These are phyloP conservation scores for Gerris lacustris DNA, from an alignment of 2,888 invertebrate genomes.

Conservation along the genomic window DNA sequence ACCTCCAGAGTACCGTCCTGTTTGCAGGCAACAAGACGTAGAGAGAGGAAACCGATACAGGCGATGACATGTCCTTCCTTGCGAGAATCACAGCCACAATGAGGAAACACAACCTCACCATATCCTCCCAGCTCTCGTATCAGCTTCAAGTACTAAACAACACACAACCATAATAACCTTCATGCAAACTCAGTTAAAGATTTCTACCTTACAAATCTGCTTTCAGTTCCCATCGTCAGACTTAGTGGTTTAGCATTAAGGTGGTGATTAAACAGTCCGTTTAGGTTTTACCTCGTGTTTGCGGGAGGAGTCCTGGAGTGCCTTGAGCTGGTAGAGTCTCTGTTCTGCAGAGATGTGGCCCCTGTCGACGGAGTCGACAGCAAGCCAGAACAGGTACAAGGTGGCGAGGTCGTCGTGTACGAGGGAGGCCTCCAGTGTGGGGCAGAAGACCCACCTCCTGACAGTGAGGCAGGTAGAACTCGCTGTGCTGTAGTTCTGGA, in stretches of 20 bases:
- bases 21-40: conserved; percentile 71
- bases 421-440: conserved; percentile 53
- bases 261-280: too few relatives aligned
- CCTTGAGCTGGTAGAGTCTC: conserved; percentile 89
- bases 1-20: conserved; percentile 65
- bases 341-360: conserved; percentile 83
- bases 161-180: conserved; percentile 13
- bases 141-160: conserved; percentile 57
- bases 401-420: conserved; percentile 59
- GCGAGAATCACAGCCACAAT: conserved; percentile 80
- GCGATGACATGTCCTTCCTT: conserved; percentile 77
- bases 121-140: conserved; percentile 83
- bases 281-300: conserved; percentile 55
- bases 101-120: conserved; percentile 87
- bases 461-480: conserved; percentile 86
- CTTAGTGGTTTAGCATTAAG: too few relatives aligned
- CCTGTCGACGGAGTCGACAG: conserved; percentile 89
- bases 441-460: conserved; percentile 74
- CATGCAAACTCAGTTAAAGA: background rate
- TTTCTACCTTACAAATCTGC: too few relatives aligned
- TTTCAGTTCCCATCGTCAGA: too few relatives aligned
- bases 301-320: conserved; percentile 78
- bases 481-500: conserved; percentile 97
- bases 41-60: conserved; percentile 50
- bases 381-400: conserved; percentile 83